phyloP scores from a whole-genome alignment of 2,113 vertebrate species.

The Campylorhamphus procurvoides region DNA sequence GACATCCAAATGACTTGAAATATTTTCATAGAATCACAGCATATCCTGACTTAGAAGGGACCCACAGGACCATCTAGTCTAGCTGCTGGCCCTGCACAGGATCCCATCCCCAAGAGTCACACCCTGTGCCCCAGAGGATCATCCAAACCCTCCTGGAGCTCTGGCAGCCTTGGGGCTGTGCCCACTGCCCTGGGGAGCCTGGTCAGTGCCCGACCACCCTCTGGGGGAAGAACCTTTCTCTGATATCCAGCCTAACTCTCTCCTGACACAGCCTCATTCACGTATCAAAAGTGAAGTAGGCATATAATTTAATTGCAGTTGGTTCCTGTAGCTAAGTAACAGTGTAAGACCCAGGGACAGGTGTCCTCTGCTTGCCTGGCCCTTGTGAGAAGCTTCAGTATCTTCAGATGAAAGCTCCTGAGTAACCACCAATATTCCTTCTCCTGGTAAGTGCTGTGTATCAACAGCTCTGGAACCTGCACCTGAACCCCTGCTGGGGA shows the following conservation, averaged over 20 bases:
- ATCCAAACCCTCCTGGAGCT: not conserved
- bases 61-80: not conserved
- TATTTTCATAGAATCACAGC: not conserved
- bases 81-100: not conserved
- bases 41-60: not conserved
- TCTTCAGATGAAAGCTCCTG: not conserved
- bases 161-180: not conserved
- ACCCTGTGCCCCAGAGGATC: rapidly evolving
- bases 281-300: not conserved
- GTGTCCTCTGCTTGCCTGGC: not conserved
- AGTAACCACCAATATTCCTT: not conserved
- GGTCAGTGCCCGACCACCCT: not conserved
- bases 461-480: not conserved
- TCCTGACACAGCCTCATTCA: not conserved
- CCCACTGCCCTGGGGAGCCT: not conserved
- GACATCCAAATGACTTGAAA: not conserved
- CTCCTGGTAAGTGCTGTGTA: not conserved
- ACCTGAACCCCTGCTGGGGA: not conserved
- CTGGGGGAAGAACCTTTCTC: not conserved
- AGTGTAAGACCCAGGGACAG: not conserved
- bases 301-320: not conserved
- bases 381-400: not conserved
- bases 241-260: rapidly evolving
- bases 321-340: not conserved
- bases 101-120: not conserved